These are phyloP conservation scores for Mimumesa dahlbomi DNA, from an alignment of 2,888 invertebrate genomes.

Conservation along the genomic window DNA sequence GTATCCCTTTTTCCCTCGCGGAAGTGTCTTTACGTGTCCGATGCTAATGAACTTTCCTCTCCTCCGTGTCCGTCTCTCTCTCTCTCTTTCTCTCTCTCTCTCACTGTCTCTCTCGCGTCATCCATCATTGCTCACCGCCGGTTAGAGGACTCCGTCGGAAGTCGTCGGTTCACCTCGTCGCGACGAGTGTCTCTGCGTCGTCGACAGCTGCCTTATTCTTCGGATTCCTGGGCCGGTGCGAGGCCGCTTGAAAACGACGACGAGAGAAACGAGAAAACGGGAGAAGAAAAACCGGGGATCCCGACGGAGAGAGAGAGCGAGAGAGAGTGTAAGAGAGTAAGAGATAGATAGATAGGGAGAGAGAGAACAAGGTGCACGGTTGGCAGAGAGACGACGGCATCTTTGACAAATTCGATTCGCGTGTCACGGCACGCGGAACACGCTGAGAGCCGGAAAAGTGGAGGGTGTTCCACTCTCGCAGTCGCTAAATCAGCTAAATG, in stretches of 20 bases:
- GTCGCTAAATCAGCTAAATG: conserved; percentile 72
- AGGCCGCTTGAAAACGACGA: conserved; percentile 7
- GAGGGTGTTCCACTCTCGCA: conserved; percentile 64
- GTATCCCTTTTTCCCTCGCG: conserved; percentile 18
- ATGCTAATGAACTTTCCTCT: conserved; percentile 54
- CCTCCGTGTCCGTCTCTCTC: no score
- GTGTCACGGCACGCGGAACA: conserved; percentile 74
- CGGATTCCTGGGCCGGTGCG: conserved; percentile 15
- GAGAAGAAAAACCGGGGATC: conserved; percentile 10
- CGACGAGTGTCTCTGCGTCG: conserved; percentile 36
- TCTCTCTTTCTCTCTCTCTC: conserved; percentile 9
- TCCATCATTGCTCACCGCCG: no score
- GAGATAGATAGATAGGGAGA: no score
- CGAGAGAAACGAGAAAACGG: conserved; percentile 8
- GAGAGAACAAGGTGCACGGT: conserved; percentile 8
- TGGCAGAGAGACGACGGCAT: conserved; percentile 56
- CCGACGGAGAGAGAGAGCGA: conserved; percentile 6
- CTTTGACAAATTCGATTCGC: conserved; percentile 78
- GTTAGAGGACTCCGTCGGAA: conserved; percentile 11
- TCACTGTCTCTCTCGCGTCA: conserved; percentile 18
- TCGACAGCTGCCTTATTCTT: conserved; percentile 64
- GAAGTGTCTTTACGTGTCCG: conserved; percentile 55
- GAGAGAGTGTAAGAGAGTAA: conserved; percentile 16
- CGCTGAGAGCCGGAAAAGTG: conserved; percentile 71
- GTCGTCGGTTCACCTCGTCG: conserved; percentile 31